Conservation (phyloP, 2,113 vertebrate genomes). For the Eptesicus fuscus region DNA sequence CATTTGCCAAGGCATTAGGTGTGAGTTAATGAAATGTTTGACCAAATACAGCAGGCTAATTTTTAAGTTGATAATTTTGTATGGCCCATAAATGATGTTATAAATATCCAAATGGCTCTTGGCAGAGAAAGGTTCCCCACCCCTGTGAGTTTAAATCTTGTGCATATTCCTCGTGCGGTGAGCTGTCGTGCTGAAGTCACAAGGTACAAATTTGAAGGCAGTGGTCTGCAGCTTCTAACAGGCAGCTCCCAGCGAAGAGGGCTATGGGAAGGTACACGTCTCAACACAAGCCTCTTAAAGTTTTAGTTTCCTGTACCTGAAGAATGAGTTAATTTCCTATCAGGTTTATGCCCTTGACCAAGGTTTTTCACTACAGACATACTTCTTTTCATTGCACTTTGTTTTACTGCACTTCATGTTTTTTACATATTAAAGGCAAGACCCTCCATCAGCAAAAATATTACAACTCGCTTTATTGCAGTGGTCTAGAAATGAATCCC, state of each 20-base stretch:
- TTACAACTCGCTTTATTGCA: background rate
- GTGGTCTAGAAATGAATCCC: background rate
- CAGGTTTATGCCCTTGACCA: background rate
- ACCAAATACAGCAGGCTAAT: no score
- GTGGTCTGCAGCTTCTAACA: background rate
- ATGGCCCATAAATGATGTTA: no score
- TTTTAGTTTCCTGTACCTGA: background rate
- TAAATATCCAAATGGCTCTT: no score
- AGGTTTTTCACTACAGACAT: background rate
- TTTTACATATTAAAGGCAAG: background rate
- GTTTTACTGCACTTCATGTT: background rate
- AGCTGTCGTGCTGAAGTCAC: background rate
- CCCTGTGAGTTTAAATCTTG: background rate
- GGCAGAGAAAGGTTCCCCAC: no score
- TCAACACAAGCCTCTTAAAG: background rate
- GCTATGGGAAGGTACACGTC: background rate
- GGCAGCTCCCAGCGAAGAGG: background rate
- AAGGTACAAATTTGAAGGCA: background rate
- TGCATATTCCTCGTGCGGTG: background rate
- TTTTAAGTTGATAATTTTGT: no score
- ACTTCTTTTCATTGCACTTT: background rate
- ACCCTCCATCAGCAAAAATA: background rate
- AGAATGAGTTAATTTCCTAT: background rate
- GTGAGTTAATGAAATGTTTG: no score
- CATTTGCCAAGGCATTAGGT: no score